These are phyloP conservation scores for Hyalella azteca DNA, from an alignment of 2,888 invertebrate species.

Conservation along the genomic window DNA sequence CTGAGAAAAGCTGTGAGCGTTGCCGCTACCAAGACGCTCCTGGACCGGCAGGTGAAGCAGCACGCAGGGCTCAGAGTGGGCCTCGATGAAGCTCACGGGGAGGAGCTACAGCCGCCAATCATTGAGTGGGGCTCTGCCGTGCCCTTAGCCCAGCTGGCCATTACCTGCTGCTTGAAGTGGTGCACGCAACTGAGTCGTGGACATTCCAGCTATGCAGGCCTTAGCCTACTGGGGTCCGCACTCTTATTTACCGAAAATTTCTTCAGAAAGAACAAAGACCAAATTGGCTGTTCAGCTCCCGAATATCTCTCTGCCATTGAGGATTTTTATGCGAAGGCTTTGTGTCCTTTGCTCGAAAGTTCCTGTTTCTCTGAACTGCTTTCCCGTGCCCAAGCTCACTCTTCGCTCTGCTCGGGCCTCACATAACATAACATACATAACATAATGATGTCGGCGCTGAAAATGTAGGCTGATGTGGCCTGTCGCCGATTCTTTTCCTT, in stretches of 20 bases:
- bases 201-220: slow-evolving; percentile 38
- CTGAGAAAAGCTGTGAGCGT: slow-evolving; percentile 61
- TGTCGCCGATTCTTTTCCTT: too few species aligned
- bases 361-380: slow-evolving; percentile 25
- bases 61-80: slow-evolving; percentile 59
- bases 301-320: slow-evolving; percentile 34
- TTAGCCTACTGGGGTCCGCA: slow-evolving; percentile 49
- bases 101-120: slow-evolving; percentile 45
- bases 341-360: slow-evolving; percentile 39
- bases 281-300: slow-evolving; percentile 39
- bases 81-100: slow-evolving; percentile 51
- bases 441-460: too few species aligned
- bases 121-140: slow-evolving; percentile 45
- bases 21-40: slow-evolving; percentile 50
- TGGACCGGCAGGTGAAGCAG: slow-evolving; percentile 42
- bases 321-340: slow-evolving; percentile 28
- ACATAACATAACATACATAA: too few species aligned
- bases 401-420: slow-evolving; percentile 41
- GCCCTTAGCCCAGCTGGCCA: slow-evolving; percentile 40
- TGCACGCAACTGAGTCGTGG: slow-evolving; percentile 38
- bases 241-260: slow-evolving; percentile 46
- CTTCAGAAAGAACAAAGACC: slow-evolving; percentile 51
- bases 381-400: slow-evolving; percentile 37
- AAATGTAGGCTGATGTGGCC: too few species aligned
- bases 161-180: slow-evolving; percentile 53